Conservation (phyloP, 2,113 vertebrate genomes). For the Anoplopoma fimbria region DNA sequence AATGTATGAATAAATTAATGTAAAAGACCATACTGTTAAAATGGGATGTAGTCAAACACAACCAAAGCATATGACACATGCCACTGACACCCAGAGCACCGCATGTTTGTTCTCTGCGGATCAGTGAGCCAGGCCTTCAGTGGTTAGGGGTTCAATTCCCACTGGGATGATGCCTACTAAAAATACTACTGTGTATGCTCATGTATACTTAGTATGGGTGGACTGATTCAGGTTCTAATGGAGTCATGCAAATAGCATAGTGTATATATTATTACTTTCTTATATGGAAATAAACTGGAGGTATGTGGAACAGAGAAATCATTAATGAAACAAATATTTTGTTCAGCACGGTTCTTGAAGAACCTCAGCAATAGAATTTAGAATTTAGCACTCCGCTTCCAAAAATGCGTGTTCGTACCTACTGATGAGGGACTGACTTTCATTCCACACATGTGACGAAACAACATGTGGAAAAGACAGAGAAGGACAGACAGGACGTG, state of each 20-base stretch:
- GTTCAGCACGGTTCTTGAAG: background rate
- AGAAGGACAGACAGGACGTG: conserved; percentile 56
- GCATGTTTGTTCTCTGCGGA: conserved; percentile 24
- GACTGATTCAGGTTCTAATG: background rate
- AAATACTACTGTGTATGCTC: conserved; percentile 39
- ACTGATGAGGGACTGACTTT: background rate
- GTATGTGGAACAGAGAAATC: background rate
- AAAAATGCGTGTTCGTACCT: background rate
- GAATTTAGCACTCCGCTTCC: background rate
- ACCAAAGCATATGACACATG: background rate
- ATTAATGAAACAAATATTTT: no score
- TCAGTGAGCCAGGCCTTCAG: conserved; percentile 25
- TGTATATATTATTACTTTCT: background rate
- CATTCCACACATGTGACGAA: conserved; percentile 1
- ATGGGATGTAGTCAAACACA: background rate
- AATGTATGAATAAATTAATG: background rate
- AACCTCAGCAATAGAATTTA: background rate
- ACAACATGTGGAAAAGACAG: conserved; percentile 8
- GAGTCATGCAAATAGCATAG: background rate
- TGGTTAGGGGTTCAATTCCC: conserved; percentile 50
- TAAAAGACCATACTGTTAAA: background rate
- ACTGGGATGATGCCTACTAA: conserved; percentile 39
- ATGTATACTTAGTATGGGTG: conserved; percentile 2
- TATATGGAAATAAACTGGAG: background rate
- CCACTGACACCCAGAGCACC: conserved; percentile 5